These are phyloP conservation scores for Temnopleurus reevesii DNA, from an alignment of 53 echinoderm and acorn worm genomes.

Conservation along the genomic window DNA sequence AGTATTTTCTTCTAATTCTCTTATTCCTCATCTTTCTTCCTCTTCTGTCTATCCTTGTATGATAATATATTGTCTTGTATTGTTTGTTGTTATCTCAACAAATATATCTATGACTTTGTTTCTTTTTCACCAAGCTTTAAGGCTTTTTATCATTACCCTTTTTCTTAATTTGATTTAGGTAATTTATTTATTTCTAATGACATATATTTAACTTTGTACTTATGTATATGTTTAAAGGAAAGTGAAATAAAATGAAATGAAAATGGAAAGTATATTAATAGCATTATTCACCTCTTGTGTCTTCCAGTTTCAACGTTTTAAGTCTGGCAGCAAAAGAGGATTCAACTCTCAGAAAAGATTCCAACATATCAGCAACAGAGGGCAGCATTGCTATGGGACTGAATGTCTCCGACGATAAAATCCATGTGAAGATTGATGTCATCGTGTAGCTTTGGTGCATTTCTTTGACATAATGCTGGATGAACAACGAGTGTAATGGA, in stretches of 20 bases:
- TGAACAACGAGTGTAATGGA: neutral
- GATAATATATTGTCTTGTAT: too few species aligned
- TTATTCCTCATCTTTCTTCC: too few species aligned
- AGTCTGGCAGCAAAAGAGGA: neutral
- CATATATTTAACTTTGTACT: too few species aligned
- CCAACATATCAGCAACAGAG: neutral
- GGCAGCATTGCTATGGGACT: neutral
- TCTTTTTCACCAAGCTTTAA: too few species aligned
- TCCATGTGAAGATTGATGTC: slow-evolving; percentile 11
- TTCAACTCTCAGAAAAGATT: slow-evolving; percentile 2
- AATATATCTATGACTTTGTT: too few species aligned
- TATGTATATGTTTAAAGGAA: too few species aligned
- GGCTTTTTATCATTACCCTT: too few species aligned
- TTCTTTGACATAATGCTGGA: neutral
- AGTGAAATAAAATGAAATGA: neutral
- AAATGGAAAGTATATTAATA: neutral
- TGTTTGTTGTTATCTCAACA: too few species aligned
- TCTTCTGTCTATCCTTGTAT: too few species aligned
- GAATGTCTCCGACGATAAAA: neutral
- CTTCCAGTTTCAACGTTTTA: neutral
- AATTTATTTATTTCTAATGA: too few species aligned
- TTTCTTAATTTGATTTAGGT: too few species aligned
- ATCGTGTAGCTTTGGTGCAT: slow-evolving; percentile 21
- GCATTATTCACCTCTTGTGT: neutral
- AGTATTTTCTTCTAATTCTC: too few species aligned